Base-by-base conservation (phyloP, 2,113 vertebrate species). In the Oncorhynchus kisutch region DNA sequence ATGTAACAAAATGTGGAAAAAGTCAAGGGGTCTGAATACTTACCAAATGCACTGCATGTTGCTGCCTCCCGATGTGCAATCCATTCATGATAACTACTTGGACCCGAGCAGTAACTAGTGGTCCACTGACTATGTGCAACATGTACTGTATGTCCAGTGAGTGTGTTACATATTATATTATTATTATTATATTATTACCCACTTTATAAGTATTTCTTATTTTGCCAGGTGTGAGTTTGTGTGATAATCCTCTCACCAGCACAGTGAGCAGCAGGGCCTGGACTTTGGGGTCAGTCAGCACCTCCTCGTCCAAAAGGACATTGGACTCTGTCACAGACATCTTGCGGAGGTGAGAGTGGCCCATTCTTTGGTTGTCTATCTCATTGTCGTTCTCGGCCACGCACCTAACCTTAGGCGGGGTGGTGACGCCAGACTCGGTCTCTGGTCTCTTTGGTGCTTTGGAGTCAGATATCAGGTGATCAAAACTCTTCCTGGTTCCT, bases 401-500 rank as follows among this genome's bases (percentile, higher is more conserved):
- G 84, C 96, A 95, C 83, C 98, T 96, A 96, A 99, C 99, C 92
- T 99, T 99, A 27, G 97, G 97, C 80, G 98, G 98, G 68, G 98
- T 99, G 77, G 97, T 99, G 93, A 97, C 96, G 75, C 97, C 97
- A 11, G 97, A 96, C 93, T 99, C 98, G 90, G 97, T 94, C 83
- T 99, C 98, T 87, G 97, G 96, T 90, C 98, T 98, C 93, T 99
- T 99, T 89, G 97, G 96, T 91, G 97, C 97, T 93, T 99, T 99
- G 82, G 95, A 96, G 91, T 99, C 98, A 71, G 97, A 97, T 91
- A 99, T 98, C 88, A 99, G 95, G 88, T 99, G 97, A 91, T 99
- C 98, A 87, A 99, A 99, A 90, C 98, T 99, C 93, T 99, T 99
- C 89, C 98, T 96, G 84, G 97, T 99, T 88, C 98, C 98, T 99